A percentile compares a stretch with the other conserved stretches of the same genome.
phyloP scores from a whole-genome alignment of 2,113 vertebrate genomes.

The Phyllostomus discolor region DNA sequence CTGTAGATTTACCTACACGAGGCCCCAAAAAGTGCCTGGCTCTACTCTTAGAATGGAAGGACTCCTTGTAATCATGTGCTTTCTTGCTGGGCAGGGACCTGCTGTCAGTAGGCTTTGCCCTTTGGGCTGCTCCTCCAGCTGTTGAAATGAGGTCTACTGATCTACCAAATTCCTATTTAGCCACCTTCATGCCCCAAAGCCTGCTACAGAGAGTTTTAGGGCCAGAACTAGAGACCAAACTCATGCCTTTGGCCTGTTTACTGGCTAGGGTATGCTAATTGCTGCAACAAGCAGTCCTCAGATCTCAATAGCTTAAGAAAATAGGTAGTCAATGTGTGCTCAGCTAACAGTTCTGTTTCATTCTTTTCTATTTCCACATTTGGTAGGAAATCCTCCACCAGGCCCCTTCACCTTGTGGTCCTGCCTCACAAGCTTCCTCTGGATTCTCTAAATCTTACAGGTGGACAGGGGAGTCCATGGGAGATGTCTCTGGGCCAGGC shows the following conservation, averaged over 20 bases:
- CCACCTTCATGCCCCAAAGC: conserved; percentile 23
- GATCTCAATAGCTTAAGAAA: not conserved
- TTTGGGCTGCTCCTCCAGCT: conserved; percentile 30
- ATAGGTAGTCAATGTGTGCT: not conserved
- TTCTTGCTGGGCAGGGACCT: not conserved
- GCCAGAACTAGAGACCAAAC: not conserved
- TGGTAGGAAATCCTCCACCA: not conserved
- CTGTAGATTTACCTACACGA: conserved; percentile 4
- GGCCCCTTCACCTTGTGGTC: not conserved
- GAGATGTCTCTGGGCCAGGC: not conserved
- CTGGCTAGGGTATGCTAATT: not conserved
- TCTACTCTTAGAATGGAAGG: conserved; percentile 11
- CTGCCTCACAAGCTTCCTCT: not conserved
- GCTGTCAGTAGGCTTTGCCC: not conserved
- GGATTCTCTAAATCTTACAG: not conserved
- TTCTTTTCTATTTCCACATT: not conserved
- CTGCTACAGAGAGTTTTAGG: not conserved
- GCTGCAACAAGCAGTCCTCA: not conserved
- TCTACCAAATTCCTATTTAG: conserved; percentile 31
- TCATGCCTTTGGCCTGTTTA: not conserved
- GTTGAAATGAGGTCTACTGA: conserved; percentile 9
- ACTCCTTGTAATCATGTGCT: conserved; percentile 33
- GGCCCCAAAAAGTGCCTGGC: not conserved
- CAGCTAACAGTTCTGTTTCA: not conserved
- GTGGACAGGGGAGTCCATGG: not conserved